Evolutionary conservation across 1,140 invertebrate genomes (phyloP).

Genomic region (Drosophila santomea): DNA sequence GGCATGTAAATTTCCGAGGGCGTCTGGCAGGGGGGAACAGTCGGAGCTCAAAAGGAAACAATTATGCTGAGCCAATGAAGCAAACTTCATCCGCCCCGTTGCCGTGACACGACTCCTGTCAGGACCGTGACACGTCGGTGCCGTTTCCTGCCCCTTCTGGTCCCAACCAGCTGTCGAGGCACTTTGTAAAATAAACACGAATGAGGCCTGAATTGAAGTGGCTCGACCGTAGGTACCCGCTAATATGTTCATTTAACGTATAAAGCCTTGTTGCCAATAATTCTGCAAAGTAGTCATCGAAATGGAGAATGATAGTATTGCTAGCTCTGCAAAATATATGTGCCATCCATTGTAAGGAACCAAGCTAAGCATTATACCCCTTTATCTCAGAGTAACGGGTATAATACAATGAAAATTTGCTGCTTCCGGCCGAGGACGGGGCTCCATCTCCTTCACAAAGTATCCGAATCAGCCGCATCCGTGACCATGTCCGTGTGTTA

Average conservation of each 20-base stretch:
- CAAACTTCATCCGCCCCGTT: conserved; percentile 61
- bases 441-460: conserved; percentile 29
- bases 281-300: too few relatives aligned
- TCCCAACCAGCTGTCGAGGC: conserved; percentile 25
- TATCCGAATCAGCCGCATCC: conserved; percentile 65
- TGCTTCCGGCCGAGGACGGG: conserved; percentile 60
- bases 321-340: too few relatives aligned
- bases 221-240: neutral
- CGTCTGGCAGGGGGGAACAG: conserved; percentile 10
- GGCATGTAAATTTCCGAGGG: conserved; percentile 59
- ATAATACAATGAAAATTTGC: conserved; percentile 79
- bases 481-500: conserved; percentile 65
- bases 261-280: too few relatives aligned
- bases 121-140: conserved; percentile 28
- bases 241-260: neutral
- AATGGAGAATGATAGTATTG: too few relatives aligned
- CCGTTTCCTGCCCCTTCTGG: neutral
- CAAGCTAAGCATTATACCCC: neutral
- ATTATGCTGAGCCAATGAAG: conserved; percentile 78
- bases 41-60: conserved; percentile 61
- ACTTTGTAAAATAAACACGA: conserved; percentile 73
- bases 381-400: neutral
- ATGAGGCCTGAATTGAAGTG: neutral
- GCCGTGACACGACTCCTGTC: conserved; percentile 48
- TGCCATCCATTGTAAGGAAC: too few relatives aligned